Conservation (phyloP, 2,888 invertebrate species). For the Agrochola litura region DNA sequence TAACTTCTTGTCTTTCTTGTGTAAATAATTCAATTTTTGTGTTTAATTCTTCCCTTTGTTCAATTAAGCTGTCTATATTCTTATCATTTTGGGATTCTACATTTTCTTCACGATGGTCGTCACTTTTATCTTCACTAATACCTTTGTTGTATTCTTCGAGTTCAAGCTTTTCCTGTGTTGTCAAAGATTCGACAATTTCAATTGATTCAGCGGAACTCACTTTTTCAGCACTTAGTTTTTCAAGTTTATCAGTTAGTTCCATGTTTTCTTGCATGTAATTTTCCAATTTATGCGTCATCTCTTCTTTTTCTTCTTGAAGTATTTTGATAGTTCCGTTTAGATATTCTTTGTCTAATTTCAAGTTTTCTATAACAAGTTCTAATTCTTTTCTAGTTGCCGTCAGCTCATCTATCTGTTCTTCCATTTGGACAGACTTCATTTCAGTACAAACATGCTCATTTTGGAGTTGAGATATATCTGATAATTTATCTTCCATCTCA, state of each 20-base stretch:
- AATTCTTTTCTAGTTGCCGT: slow-evolving; percentile 87
- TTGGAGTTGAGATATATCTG: slow-evolving; percentile 91
- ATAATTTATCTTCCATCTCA: slow-evolving; percentile 91
- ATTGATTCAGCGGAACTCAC: slow-evolving; percentile 94
- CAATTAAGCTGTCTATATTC: slow-evolving; percentile 90
- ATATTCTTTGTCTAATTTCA: slow-evolving; percentile 89
- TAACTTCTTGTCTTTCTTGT: slow-evolving; percentile 92
- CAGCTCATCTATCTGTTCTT: slow-evolving; percentile 93
- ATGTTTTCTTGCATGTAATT: slow-evolving; percentile 93
- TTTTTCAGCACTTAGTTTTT: slow-evolving; percentile 93
- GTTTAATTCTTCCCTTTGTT: slow-evolving; percentile 92
- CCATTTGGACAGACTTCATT: slow-evolving; percentile 94
- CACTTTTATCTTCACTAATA: slow-evolving; percentile 75
- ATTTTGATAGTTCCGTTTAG: slow-evolving; percentile 89
- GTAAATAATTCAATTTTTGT: slow-evolving; percentile 93
- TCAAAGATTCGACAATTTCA: slow-evolving; percentile 93
- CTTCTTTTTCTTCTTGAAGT: slow-evolving; percentile 91
- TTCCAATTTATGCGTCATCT: slow-evolving; percentile 91
- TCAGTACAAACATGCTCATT: slow-evolving; percentile 94
- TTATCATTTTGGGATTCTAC: slow-evolving; percentile 83
- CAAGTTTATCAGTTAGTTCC: slow-evolving; percentile 93
- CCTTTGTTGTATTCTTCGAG: slow-evolving; percentile 92
- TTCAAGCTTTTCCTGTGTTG: slow-evolving; percentile 93
- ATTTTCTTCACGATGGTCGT: slow-evolving; percentile 70
- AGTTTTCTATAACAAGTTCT: slow-evolving; percentile 86